Evolutionary conservation across 2,113 vertebrate species (phyloP).

Genomic region (Polyodon spathula): DNA sequence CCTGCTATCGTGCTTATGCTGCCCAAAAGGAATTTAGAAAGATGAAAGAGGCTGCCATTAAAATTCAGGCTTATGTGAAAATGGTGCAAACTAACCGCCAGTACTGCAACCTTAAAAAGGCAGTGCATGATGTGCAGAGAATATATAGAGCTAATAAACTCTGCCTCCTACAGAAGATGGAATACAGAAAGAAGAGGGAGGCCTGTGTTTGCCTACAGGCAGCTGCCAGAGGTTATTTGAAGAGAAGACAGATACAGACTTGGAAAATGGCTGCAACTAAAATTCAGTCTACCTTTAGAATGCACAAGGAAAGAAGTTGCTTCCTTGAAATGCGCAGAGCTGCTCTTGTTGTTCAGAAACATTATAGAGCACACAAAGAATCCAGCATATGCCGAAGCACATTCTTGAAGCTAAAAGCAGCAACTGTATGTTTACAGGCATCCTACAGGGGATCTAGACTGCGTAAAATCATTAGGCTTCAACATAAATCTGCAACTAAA

Average conservation of each 20-base stretch:
- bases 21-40: slow-evolving; percentile 35
- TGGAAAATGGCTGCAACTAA: slow-evolving; percentile 27
- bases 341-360: slow-evolving; percentile 38
- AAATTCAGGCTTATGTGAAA: slow-evolving; percentile 47
- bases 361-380: slow-evolving; percentile 38
- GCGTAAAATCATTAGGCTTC: slow-evolving; percentile 42
- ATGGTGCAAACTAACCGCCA: slow-evolving; percentile 31
- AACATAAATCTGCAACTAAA: slow-evolving; percentile 46
- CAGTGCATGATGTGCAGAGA: slow-evolving; percentile 28
- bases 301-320: slow-evolving; percentile 28
- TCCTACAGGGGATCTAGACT: slow-evolving; percentile 50
- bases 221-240: slow-evolving; percentile 37
- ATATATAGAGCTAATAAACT: slow-evolving; percentile 28
- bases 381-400: slow-evolving; percentile 27
- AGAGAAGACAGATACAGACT: slow-evolving; percentile 34
- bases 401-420: slow-evolving; percentile 40
- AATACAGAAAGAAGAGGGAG: slow-evolving; percentile 26
- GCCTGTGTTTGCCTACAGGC: slow-evolving; percentile 52
- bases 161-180: slow-evolving; percentile 19
- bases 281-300: slow-evolving; percentile 50
- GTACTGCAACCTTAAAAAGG: slow-evolving; percentile 33
- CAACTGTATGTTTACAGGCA: slow-evolving; percentile 62
- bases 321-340: slow-evolving; percentile 37
- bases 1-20: slow-evolving; percentile 40
- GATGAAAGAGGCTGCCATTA: slow-evolving; percentile 36